These are phyloP conservation scores for Cephalophus harveyi DNA, from an alignment of 2,113 vertebrate genomes.

Conservation along the genomic window DNA sequence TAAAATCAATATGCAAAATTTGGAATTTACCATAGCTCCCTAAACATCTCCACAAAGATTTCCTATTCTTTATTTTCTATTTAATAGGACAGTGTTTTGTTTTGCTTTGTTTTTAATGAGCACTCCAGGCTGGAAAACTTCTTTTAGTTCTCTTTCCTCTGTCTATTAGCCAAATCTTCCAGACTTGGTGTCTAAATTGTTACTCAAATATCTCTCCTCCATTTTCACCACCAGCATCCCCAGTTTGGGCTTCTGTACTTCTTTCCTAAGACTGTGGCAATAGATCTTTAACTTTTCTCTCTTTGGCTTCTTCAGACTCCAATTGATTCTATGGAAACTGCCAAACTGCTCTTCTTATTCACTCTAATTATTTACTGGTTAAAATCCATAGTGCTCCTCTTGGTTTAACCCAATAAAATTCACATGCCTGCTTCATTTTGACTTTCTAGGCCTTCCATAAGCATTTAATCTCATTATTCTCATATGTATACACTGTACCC, in stretches of 20 bases:
- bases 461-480: background rate
- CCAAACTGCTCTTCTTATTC: background rate
- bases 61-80: background rate
- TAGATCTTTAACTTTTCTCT: background rate
- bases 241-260: background rate
- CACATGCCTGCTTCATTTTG: background rate
- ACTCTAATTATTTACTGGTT: background rate
- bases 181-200: background rate
- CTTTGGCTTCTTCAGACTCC: background rate
- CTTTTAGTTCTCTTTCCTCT: background rate
- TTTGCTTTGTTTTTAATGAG: background rate
- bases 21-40: background rate
- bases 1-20: background rate
- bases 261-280: background rate
- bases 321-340: background rate
- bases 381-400: background rate
- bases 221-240: background rate
- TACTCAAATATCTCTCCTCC: background rate
- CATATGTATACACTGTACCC: background rate
- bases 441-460: background rate
- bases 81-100: background rate
- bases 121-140: background rate
- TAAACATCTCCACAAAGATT: background rate
- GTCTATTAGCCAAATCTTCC: background rate
- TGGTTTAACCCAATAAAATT: background rate